These are phyloP conservation scores for Stenotaenia linearis DNA, from an alignment of 2,888 invertebrate genomes.

Conservation along the genomic window DNA sequence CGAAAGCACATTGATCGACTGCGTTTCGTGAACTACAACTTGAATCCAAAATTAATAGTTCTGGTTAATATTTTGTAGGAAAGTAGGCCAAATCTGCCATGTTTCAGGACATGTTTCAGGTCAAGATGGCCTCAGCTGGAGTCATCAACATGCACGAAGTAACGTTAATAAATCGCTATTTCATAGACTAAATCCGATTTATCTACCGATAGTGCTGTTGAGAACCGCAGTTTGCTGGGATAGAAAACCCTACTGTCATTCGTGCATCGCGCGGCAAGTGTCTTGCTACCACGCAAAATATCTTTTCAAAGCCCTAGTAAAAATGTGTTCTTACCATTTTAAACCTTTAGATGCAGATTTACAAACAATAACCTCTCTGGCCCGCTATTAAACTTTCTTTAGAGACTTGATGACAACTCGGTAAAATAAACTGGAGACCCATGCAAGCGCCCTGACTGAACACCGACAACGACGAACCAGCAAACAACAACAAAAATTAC, in stretches of 20 bases:
- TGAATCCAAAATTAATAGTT: background rate
- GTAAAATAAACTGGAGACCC: background rate
- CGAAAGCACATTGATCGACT: background rate
- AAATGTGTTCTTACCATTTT: background rate
- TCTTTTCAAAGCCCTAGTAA: background rate
- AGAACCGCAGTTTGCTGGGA: background rate
- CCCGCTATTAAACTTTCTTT: background rate
- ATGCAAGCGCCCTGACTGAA: constrained; percentile 8
- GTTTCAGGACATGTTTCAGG: background rate
- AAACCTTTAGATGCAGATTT: background rate
- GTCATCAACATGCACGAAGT: background rate
- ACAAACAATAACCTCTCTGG: background rate
- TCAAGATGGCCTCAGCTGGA: constrained; percentile 11
- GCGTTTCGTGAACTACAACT: background rate
- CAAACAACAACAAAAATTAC: background rate
- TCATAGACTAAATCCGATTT: background rate
- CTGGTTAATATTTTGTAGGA: background rate
- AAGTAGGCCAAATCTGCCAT: constrained; percentile 13
- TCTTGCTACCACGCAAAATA: background rate
- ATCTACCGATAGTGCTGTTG: background rate
- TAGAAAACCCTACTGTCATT: background rate
- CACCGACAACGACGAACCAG: background rate
- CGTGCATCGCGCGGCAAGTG: background rate
- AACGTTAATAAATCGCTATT: background rate
- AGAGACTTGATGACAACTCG: background rate